Evolutionary conservation across 2,113 vertebrate species (phyloP).

Genomic region (Benitochromis conjunctus): DNA sequence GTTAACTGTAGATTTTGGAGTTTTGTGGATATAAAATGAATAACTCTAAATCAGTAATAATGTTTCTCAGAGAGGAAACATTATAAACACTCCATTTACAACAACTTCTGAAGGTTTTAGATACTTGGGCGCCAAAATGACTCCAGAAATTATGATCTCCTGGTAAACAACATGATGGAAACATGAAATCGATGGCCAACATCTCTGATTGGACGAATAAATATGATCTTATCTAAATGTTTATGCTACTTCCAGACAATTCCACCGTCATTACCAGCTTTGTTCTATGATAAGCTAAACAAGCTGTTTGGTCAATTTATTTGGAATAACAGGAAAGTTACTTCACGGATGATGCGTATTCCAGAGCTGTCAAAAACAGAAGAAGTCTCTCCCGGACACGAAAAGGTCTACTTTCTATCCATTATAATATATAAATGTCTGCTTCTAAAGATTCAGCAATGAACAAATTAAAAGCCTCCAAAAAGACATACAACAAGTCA

Average conservation of each 20-base stretch:
- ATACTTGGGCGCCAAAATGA: neutral
- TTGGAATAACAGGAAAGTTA: neutral
- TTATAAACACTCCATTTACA: accelerated
- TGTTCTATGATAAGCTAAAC: accelerated
- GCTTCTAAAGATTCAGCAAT: neutral
- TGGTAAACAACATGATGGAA: neutral
- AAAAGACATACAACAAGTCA: neutral
- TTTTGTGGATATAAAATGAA: neutral
- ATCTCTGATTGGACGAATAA: neutral
- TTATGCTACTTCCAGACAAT: neutral
- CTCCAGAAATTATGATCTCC: neutral
- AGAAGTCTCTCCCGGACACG: neutral
- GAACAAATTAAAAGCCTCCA: neutral
- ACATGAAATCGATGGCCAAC: neutral
- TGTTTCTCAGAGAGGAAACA: too few relatives aligned
- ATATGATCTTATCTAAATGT: neutral
- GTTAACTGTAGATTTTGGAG: neutral
- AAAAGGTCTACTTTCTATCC: neutral
- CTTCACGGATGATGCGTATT: too few relatives aligned
- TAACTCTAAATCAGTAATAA: neutral
- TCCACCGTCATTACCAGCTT: neutral
- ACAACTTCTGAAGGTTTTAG: too few relatives aligned
- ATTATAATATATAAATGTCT: neutral
- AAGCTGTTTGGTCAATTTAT: neutral
- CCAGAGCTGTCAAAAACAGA: neutral